Evolutionary conservation across 2,888 invertebrate genomes (phyloP), one percentile per base, ranked within the genome.

Genomic region (Morpho helenor): DNA sequence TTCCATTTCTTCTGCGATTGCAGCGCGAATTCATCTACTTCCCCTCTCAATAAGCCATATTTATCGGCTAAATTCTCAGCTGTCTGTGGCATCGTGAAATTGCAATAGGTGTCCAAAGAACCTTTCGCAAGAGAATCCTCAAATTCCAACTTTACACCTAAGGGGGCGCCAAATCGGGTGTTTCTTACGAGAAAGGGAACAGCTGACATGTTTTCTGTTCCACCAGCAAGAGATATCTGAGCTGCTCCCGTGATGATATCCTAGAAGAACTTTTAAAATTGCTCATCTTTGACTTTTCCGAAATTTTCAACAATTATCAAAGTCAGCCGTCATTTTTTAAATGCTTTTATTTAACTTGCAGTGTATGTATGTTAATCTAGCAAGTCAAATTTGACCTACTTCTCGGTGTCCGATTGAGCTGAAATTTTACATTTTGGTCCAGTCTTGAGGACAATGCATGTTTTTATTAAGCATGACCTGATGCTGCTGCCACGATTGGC

Each of bases 131-230:
- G 81, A 0, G 93, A 87, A 83, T 99, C 99, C 84, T 99, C 98
- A 60, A 98, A 91, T 67, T 93, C 91, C 40, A 94, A 91, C 64
- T 94, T 94, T 7, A 86, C 87, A 0, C 99, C 99, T 2, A 99
- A 89, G 1, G 93, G 92, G 7, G 97, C 95, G 2, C 99, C 99
- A 85, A 97, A 99, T 23, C 99, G 92, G 4, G 96, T 90, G 70
- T 95, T 94, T 55, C 98, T 92, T 0, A 96, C 95, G 0, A 94
- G 92, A 78, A 95, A 97, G 0, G 99, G 99, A 6, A 95, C 89
- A 69, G 96, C 94, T 9, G 97, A 97, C 99, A 99, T 99, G 83
- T 95, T 98, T 74, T 99, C 99, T 16, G 95, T 93, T 3, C 99
- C 99, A 40, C 98, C 99, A 31, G 98, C 95, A 44, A 99, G 85